phyloP scores from a whole-genome alignment of 2,888 invertebrate species.

The Dinocampus coccinellae region DNA sequence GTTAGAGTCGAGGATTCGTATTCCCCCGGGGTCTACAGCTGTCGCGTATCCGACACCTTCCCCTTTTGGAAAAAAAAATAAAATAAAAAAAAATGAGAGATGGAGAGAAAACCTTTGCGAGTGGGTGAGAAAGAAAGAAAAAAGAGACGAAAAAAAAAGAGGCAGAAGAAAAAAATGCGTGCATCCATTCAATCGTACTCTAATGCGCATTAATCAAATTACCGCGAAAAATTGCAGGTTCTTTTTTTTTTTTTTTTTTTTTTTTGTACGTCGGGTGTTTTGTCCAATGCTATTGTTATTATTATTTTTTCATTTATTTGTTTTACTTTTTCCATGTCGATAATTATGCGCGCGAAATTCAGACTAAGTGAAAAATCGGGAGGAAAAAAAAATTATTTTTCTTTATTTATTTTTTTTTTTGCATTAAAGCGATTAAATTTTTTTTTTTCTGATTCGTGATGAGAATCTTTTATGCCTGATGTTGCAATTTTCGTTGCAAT shows the following conservation, averaged over 20 bases:
- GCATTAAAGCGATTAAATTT: constrained; percentile 57
- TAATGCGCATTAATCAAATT: constrained; percentile 45
- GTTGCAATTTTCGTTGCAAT: background rate
- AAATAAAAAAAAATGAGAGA: no score
- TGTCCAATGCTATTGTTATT: background rate
- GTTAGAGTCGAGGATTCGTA: constrained; percentile 63
- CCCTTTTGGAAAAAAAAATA: constrained; percentile 38
- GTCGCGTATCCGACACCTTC: constrained; percentile 67
- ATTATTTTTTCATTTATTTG: background rate
- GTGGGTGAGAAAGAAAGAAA: constrained; percentile 1
- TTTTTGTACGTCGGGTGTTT: background rate
- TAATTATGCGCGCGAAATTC: background rate
- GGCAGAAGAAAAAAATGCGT: constrained; percentile 36
- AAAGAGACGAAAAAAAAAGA: constrained; percentile 27
- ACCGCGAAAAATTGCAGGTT: constrained; percentile 16
- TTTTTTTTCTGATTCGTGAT: constrained; percentile 64
- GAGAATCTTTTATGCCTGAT: constrained; percentile 44
- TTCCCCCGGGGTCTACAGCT: constrained; percentile 65
- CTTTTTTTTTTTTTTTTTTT: background rate
- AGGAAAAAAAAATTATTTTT: constrained; percentile 48
- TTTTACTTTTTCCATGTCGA: background rate
- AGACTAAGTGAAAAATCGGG: background rate
- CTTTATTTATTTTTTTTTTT: no score
- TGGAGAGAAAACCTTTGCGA: no score
- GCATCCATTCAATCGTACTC: constrained; percentile 44